Conservation (phyloP, 2,113 vertebrate species). For the Loxodonta africana region DNA sequence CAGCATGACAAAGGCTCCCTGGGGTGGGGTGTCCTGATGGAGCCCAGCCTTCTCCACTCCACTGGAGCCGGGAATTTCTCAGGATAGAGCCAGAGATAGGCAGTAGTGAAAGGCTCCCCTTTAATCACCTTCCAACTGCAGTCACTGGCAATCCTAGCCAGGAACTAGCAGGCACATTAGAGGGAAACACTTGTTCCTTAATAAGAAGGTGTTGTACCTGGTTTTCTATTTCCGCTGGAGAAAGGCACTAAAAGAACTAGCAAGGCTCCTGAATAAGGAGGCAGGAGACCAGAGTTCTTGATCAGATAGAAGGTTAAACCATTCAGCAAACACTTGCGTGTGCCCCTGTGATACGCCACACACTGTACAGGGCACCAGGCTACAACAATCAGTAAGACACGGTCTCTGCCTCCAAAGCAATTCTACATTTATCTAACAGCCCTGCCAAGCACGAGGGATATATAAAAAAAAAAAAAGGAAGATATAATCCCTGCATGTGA, state of each 20-base stretch:
- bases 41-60: background rate
- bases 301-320: background rate
- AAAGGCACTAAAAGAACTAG: background rate
- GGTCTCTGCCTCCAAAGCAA: background rate
- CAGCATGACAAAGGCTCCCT: background rate
- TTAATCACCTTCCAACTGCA: background rate
- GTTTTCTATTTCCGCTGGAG: background rate
- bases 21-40: background rate
- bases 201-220: background rate
- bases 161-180: background rate
- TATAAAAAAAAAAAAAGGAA: background rate
- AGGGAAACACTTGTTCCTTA: background rate
- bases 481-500: background rate
- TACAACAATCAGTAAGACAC: rapidly evolving
- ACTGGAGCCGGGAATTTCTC: background rate
- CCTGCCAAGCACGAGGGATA: background rate
- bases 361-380: background rate
- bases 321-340: background rate
- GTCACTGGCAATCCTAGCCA: background rate
- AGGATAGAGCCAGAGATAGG: background rate
- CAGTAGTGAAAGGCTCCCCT: background rate
- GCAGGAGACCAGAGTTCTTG: background rate
- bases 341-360: no score
- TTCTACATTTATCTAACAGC: background rate
- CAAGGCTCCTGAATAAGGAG: background rate